Evolutionary conservation across 2,797 vertebrate genomes (phyloP), one percentile per base, ranked within the genome.

Genomic region (Thripadectes ignobilis): DNA sequence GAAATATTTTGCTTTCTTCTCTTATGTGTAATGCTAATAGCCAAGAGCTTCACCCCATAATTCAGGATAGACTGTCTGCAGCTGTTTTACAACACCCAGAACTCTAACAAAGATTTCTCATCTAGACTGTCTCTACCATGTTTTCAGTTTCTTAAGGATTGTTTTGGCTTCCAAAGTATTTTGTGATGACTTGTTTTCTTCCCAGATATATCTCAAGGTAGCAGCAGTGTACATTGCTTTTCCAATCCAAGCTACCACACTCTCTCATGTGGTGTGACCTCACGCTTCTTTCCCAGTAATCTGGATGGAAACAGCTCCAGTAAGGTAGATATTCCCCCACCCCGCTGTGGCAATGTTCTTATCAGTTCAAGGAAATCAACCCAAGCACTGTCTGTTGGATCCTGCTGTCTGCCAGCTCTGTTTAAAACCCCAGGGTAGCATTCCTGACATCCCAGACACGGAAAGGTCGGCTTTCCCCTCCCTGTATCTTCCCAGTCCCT

Each of bases 201-300:
- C 97, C 93, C 98, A 98, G 98, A 98, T 98, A 93, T 98, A 96
- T 98, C 98, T 93, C 98, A 99, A 98, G 97, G 98, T 98, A 98
- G 98, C 97, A 71, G 98, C 97, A 98, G 97, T 34, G 97, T 98
- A 81, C 99, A 99, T 94, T 99, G 98, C 97, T 99, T 99, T 98
- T 98, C 98, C 97, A 99, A 99, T 95, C 99, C 99, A 94, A 99
- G 99, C 97, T 99, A 99, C 97, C 99, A 99, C 97, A 98, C 99
- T 46, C 98, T 99, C 97, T 98, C 98, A 48, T 99, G 99, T 88
- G 99, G 98, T 73, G 98, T 98, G 78, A 98, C 99, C 85, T 98
- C 99, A 66, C 98, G 98, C 97, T 98, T 98, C 98, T 98, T 98
- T 94, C 98, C 98, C 98, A 99, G 96, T 98, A 98, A 98, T 98